Evolutionary conservation across 2,888 invertebrate species (phyloP), one percentile per base, ranked within the genome.

Genomic region (Ariolimax columbianus): DNA sequence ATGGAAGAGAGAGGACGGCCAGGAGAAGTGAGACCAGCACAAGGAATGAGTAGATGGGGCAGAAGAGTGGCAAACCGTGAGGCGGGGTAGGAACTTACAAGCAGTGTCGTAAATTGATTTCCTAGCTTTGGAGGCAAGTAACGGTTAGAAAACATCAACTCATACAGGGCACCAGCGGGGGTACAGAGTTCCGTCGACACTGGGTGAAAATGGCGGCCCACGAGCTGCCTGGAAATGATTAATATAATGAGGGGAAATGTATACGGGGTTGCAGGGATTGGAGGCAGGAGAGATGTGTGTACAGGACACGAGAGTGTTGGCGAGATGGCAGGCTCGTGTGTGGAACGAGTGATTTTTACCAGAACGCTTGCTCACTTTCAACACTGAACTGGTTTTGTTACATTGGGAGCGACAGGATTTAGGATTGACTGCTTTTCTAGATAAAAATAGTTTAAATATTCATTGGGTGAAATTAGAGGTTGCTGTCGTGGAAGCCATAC

Each of bases 21-120:
- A 19, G 36, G 68, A 40, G 63, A 75, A 63, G 63, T 4, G 59
- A 59, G 66, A 63, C 47, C 23, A 55, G 63, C 43, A 33, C 6
- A 40, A 30, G n/a, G 73, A 72, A 47, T 23, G 82, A 72, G 55
- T 43, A 55, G 9, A 51, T 36, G 47, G 63, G 73, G 30, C 23
- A 73, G 38, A 38, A 77, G 68, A 6, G 59, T 33, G 73, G 51
- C 36, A 43, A 63, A 19, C n/a, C 2, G 36, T 30, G 68, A 36
- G 75, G 83, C 77, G 83, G 43, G 83, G 33, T 66, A 77, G 68
- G 68, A 68, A 83, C 68, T 83, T 77, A 77, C 66, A 66, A 77
- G 83, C 83, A 36, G 77, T 51, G 63, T 77, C 36, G 68, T 77
- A 83, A 77, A 83, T 83, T 83, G 83, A 83, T 83, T 83, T 83